phyloP scores from a whole-genome alignment of 2,797 vertebrate genomes.

The Hippoglossus hippoglossus region DNA sequence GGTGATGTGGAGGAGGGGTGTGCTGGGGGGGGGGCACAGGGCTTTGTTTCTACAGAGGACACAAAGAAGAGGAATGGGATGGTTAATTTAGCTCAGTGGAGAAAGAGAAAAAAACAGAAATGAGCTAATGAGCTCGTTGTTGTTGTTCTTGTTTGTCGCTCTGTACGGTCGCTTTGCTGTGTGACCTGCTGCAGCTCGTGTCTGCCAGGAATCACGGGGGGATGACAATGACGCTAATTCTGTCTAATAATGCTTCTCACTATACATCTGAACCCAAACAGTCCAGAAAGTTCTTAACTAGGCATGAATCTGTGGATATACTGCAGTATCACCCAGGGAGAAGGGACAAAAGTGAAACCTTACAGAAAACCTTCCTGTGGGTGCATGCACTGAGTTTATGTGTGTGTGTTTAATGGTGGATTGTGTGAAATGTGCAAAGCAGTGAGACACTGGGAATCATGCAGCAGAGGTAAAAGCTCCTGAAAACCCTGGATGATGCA shows the following conservation, averaged over 20 bases:
- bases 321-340: not conserved
- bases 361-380: no score
- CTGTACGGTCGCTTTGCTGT: slow-evolving; percentile 54
- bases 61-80: slow-evolving; percentile 79
- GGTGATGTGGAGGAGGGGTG: slow-evolving; percentile 57
- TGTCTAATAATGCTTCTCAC: slow-evolving; percentile 20
- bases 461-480: slow-evolving; percentile 32
- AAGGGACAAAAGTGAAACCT: no score
- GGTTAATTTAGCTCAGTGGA: slow-evolving; percentile 75
- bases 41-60: slow-evolving; percentile 85
- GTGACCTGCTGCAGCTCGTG: slow-evolving; percentile 65
- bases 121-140: slow-evolving; percentile 78
- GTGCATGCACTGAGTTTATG: not conserved
- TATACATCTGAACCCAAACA: slow-evolving; percentile 39
- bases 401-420: slow-evolving; percentile 11
- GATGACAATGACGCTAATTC: slow-evolving; percentile 36
- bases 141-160: slow-evolving; percentile 59
- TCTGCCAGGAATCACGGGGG: slow-evolving; percentile 40
- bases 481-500: slow-evolving; percentile 44
- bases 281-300: slow-evolving; percentile 17
- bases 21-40: slow-evolving; percentile 39
- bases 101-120: slow-evolving; percentile 57
- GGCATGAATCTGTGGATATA: slow-evolving; percentile 12
- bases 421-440: slow-evolving; percentile 17
- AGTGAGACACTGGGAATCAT: slow-evolving; percentile 18